Base-by-base conservation (phyloP, 2,113 vertebrate genomes). In the Siphamia tubifer region DNA sequence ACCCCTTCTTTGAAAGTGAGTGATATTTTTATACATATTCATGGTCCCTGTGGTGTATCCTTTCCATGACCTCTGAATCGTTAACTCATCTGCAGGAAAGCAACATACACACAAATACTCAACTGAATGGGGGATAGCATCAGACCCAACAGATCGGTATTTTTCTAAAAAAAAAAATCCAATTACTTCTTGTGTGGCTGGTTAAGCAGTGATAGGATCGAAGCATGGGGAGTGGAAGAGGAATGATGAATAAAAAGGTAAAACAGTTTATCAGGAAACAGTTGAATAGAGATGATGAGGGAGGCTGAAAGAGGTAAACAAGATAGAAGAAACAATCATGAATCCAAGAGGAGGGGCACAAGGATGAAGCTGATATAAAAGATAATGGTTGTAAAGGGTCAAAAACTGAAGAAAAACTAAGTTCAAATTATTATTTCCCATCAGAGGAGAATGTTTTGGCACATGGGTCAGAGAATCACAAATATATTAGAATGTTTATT, bases 1-100 rank as follows among this genome's bases (percentile, higher is more conserved):
- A 58, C 66, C 43, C 32, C 47, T 44, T 56, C 57, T 79, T 68
- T 75, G 30, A 78, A 79, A 77, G 65, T 17, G 20, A 62, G 44
- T 77, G 15, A 67, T 78, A 62, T 78, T 63, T 63, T 66, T 61
- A 78, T 74, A 70, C 60, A 86, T 81, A 84, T 86, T 84, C 74
- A 82, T 82, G 83, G 57, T 54, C 64, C 25, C 67, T 19, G 27
- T 30, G 20, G 51, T 47, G 58, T 66, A 56, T 76, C 70, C 64
- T 61, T 69, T 34, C 27, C 39, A 23, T 71, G 74, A 83, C 80
- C 70, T 81, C 79, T 55, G 31, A 74, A 49, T 49, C 8, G 20
- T 17, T 27, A 56, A 51, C 27, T 53, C 48, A 71, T 74, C 64
- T 48, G 36, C 36, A 61, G 17, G 17, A 10, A 3, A 9, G 21